These are phyloP conservation scores for Pteronotus mesoamericanus DNA, from an alignment of 2,797 vertebrate species.

Conservation along the genomic window DNA sequence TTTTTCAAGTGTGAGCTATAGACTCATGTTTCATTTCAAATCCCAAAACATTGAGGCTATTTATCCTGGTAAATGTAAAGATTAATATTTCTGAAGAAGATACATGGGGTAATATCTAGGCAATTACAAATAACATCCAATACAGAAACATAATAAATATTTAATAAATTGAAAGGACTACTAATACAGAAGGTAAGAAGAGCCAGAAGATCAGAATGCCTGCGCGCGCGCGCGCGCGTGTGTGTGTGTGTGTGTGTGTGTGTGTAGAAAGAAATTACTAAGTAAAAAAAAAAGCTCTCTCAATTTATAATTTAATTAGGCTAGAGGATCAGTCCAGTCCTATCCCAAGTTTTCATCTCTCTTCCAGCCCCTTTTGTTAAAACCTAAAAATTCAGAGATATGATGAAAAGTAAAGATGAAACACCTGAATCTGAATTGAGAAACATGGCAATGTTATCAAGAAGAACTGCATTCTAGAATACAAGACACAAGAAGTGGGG, in stretches of 20 bases:
- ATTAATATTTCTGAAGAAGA: conserved; percentile 42
- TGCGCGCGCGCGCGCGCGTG: neutral
- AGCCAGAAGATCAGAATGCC: neutral
- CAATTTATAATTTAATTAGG: neutral
- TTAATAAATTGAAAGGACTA: conserved; percentile 27
- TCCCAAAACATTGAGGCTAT: neutral
- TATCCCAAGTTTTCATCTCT: neutral
- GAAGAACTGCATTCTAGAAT: neutral
- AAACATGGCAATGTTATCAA: neutral
- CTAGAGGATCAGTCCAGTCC: neutral
- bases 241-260: neutral
- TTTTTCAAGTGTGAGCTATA: neutral
- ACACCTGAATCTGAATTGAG: neutral
- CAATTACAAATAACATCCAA: conserved; percentile 22
- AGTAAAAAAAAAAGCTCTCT: neutral
- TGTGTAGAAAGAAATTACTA: neutral
- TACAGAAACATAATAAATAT: conserved; percentile 39
- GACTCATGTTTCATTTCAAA: conserved; percentile 44
- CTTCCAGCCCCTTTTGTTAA: neutral
- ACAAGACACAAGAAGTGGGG: neutral
- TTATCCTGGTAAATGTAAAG: conserved; percentile 40
- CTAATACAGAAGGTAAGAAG: neutral
- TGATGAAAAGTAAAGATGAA: neutral
- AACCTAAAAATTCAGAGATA: neutral
- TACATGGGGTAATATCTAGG: neutral